Evolutionary conservation across 2,888 invertebrate species (phyloP), one percentile per base, ranked within the genome.

Genomic region (Aleiodes testaceus): DNA sequence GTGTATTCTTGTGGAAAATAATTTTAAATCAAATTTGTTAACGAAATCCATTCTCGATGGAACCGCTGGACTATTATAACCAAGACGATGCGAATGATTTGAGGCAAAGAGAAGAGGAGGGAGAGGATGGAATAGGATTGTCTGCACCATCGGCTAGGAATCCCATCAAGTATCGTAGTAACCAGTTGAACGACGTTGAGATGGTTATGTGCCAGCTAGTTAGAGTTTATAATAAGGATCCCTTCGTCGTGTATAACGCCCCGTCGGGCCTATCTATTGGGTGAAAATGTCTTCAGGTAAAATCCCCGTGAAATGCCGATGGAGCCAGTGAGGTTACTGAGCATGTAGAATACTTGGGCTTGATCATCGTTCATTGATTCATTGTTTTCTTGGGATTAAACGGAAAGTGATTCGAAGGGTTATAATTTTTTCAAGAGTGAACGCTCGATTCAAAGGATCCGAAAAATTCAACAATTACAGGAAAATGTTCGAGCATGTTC

Each of bases 201-300:
- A 66, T 47, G 36, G 52, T 69, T 36, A 61, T 64, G 49, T 53
- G 45, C 47, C 78, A 84, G 84, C 84, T 84, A 85, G 85, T 84
- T 85, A 84, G 85, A 87, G 86, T 87, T 87, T 87, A 86, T 87
- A 87, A 87, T 87, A 87, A 87, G 87, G 87, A 87, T 87, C 83
- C 83, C 79, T 50, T n/a, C 45, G 3, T 52, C 80, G 79, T 83
- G 82, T 85, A 81, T 84, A 84, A 85, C 84, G 82, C 82, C 79
- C 77, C 78, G 80, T 79, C 78, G 82, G 78, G 85, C 84, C 85
- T 85, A 82, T 87, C 87, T 86, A 87, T 86, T 86, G 86, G 85
- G 86, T 84, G 87, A 87, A 87, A 87, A 87, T 87, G 87, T 87
- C 86, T 86, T 86, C 81, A 81, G 82, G 77, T 82, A 82, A 87